Conservation (phyloP, 2,797 vertebrate genomes). For the Erithacus rubecula region DNA sequence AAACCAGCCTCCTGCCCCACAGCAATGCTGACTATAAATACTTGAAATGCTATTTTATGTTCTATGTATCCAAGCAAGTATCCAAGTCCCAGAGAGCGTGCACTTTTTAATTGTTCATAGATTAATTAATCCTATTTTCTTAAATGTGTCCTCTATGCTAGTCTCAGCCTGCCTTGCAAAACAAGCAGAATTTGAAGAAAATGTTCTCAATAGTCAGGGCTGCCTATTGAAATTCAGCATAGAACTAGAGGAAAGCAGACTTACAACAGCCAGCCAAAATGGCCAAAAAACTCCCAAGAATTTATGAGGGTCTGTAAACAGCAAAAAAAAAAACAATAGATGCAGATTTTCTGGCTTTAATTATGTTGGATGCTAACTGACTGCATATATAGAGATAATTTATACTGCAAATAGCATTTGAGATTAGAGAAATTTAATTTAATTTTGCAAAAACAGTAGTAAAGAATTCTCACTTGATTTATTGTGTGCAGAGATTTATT, state of each 20-base stretch:
- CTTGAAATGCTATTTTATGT: background rate
- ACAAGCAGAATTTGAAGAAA: background rate
- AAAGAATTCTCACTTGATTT: background rate
- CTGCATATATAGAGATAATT: background rate
- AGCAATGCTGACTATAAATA: background rate
- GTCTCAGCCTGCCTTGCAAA: background rate
- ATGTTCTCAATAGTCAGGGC: background rate
- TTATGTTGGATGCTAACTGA: background rate
- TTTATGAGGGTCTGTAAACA: background rate
- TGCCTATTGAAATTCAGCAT: background rate
- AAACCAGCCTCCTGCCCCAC: background rate
- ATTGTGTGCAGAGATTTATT: background rate
- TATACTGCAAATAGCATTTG: background rate
- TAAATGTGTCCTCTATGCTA: background rate
- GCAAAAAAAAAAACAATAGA: background rate
- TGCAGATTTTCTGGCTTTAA: background rate
- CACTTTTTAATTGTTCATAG: background rate
- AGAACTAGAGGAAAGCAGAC: background rate
- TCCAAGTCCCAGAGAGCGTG: background rate
- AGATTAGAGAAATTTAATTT: constrained; percentile 15
- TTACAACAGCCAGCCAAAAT: background rate
- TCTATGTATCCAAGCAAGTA: background rate
- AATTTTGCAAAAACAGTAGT: background rate
- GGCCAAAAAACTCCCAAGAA: background rate
- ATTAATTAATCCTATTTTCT: background rate